Base-by-base conservation (phyloP, 2,888 invertebrate species). In the Megastigmus dorsalis region DNA sequence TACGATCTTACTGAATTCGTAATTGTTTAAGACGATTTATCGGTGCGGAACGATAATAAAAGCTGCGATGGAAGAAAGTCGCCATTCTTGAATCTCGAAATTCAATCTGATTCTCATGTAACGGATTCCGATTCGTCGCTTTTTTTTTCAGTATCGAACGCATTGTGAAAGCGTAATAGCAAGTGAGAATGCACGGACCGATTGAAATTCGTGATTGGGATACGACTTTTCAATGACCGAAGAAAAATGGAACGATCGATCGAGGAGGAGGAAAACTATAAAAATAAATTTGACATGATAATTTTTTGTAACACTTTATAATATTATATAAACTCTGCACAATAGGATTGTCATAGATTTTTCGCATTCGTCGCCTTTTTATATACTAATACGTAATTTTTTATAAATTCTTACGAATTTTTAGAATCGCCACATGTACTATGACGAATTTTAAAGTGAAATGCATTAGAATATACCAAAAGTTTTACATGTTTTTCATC, bases 1-100 rank as follows among this genome's bases (percentile, higher is more conserved):
- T 82, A 83, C 80, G 77, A 82, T 81, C 81, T n/a, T 81, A 80
- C 80, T 57, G 75, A 68, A 76, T 71, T 79, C 72, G 67, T 76
- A n/a, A 74, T 66, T 76, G 60, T 72, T 43, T 59, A 63, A 74
- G 63, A 33, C 50, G 23, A 54, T 62, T 69, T 28, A 66, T 74
- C 43, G 38, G 23, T 45, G 48, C 30, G 41, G 33, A 74, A 15
- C 20, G 28, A 54, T 60, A 43, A 79, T 70, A 57, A 72, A 81
- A 76, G 79, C 45, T 18, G n/a, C n/a, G 13, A 54, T 6, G 2
- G 26, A 38, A 57, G 23, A 45, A 68, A 30, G 26, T 15, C 41
- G 33, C 33, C 2, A 26, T 18, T 4, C 38, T 28, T 15, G 50
- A 13, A 45, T 43, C 33, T 45, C 20, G 23, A 59, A 26, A 38